Conservation (phyloP, 2,113 vertebrate genomes). For the Sarotherodon lohbergeri region DNA sequence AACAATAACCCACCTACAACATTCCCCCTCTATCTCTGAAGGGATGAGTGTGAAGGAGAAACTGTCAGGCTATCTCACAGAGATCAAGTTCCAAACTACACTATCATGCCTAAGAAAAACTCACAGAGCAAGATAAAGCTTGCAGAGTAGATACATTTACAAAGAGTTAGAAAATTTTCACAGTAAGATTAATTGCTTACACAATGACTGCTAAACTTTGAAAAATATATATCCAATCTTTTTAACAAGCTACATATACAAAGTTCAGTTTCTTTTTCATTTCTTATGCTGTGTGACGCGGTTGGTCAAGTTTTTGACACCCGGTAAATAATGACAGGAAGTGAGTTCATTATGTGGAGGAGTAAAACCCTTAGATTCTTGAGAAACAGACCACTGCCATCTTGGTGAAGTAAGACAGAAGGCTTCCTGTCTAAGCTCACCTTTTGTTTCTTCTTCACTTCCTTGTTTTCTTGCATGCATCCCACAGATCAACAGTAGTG, state of each 20-base stretch:
- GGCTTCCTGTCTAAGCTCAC: not conserved
- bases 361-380: slow-evolving; percentile 38
- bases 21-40: slow-evolving; percentile 33
- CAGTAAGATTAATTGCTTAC: not conserved
- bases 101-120: not conserved
- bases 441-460: not conserved
- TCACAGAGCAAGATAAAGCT: slow-evolving; percentile 34
- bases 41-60: slow-evolving; percentile 61
- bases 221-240: not conserved
- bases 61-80: slow-evolving; percentile 69
- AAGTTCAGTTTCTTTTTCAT: not conserved
- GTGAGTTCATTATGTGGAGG: slow-evolving; percentile 52
- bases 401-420: slow-evolving; percentile 31
- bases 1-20: slow-evolving; percentile 70
- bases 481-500: slow-evolving; percentile 14
- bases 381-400: slow-evolving; percentile 51
- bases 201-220: not conserved
- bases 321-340: slow-evolving; percentile 57
- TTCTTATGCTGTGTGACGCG: not conserved
- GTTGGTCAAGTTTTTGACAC: slow-evolving; percentile 31
- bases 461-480: slow-evolving; percentile 39
- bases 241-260: not conserved
- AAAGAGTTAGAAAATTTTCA: not conserved
- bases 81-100: slow-evolving; percentile 64
- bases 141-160: slow-evolving; percentile 25